phyloP scores from a whole-genome alignment of 2,797 vertebrate genomes.

The Serranus cabrilla region DNA sequence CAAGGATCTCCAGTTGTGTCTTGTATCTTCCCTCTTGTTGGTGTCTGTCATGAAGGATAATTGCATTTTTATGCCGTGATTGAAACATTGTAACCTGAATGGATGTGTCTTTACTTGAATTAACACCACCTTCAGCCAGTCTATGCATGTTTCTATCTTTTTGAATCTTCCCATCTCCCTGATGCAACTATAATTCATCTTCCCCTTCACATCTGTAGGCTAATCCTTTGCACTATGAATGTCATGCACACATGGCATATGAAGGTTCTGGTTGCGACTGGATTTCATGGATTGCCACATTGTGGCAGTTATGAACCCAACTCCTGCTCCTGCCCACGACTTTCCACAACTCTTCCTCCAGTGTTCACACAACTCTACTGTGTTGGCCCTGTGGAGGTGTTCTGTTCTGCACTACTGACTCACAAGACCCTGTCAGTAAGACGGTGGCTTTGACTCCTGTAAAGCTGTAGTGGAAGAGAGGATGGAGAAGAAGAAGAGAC shows the following conservation, averaged over 20 bases:
- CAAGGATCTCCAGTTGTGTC: background rate
- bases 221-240: background rate
- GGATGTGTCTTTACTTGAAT: background rate
- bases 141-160: background rate
- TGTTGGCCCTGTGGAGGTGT: slow-evolving; percentile 44
- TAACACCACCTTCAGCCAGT: background rate
- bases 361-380: slow-evolving; percentile 35
- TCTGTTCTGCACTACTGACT: slow-evolving; percentile 50
- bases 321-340: slow-evolving; percentile 26
- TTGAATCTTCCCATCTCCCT: background rate
- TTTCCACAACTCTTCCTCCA: slow-evolving; percentile 32
- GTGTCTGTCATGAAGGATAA: background rate
- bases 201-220: background rate
- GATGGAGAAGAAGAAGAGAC: slow-evolving; percentile 47
- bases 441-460: slow-evolving; percentile 61
- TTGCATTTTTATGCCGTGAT: background rate
- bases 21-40: background rate
- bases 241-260: background rate
- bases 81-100: slow-evolving; percentile 14
- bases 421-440: slow-evolving; percentile 61
- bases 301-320: slow-evolving; percentile 2
- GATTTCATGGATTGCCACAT: background rate
- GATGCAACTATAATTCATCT: background rate
- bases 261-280: background rate
- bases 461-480: slow-evolving; percentile 55